Base-by-base conservation (phyloP, 2,888 invertebrate genomes). In the Drosophila kambysellisi region DNA sequence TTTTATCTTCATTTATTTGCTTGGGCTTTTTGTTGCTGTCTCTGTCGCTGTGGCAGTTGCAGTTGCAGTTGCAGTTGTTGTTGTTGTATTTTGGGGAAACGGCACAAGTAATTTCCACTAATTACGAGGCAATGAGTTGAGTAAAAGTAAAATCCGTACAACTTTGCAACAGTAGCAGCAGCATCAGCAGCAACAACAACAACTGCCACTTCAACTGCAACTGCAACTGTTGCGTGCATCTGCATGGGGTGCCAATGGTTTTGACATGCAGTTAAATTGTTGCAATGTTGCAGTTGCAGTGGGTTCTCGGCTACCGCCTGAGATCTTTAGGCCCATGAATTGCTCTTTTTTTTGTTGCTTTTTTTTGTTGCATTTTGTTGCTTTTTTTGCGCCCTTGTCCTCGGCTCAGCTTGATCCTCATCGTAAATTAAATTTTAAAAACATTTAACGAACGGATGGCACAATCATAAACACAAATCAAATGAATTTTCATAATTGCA, bases 21-120 rank as follows among this genome's bases (percentile, higher is more conserved):
- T 46, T 63, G 39, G 7, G 54, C 53, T 51, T 51, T 64, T 54
- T 68, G 60, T 41, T 39, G n/a, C 20, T 9, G 37, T 8, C 0
- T 50, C 51, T 52, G 56, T 41, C 30, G 29, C 46, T 25, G 29
- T 43, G n/a, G 65, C 46, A 2, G 46, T 46, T 30, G 57, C 48
- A 48, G 57, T 41, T 56, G 32, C 48, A 48, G 2, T 43, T 61
- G 65, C 4, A 4, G 41, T 51, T 50, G 58, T 50, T 65, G 51
- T 43, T 52, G 20, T n/a, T 25, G 74, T 39, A 68, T 83, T 83
- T 80, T 83, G 70, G 77, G 75, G 67, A 79, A 82, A 74, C 71
- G 73, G 77, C 80, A 79, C 76, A 85, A 83, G 90, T 89, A 88
- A 90, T 89, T 85, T 83, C 83, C 79, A 89, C 89, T 89, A 89